A percentile compares a stretch with the other conserved stretches of the same genome.
These are phyloP conservation scores for Cantharis rufa DNA, from an alignment of 2,888 invertebrate species.

Conservation along the genomic window DNA sequence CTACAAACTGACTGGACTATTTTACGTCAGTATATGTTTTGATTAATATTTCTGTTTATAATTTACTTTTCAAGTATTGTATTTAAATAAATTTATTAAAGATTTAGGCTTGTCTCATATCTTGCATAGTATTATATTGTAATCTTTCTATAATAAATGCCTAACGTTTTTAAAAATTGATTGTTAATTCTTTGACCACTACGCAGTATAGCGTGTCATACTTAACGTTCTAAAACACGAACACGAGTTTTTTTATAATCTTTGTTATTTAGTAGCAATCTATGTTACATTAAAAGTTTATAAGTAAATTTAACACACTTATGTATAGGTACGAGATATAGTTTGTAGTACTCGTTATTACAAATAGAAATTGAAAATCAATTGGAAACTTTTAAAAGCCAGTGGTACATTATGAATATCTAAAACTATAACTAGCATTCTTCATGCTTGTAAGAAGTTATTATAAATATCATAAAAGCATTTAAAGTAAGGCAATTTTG, in stretches of 20 bases:
- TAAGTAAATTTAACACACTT: background rate
- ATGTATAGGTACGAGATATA: background rate
- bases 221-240: conserved; percentile 3
- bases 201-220: conserved; percentile 3
- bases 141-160: background rate
- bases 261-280: background rate
- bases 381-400: background rate
- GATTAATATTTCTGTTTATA: no score
- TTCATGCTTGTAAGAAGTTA: background rate
- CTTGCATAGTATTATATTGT: no score
- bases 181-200: background rate
- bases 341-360: background rate
- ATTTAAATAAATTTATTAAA: no score
- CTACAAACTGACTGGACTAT: no score
- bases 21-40: no score
- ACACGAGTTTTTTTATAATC: background rate
- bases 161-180: conserved; percentile 1
- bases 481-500: background rate
- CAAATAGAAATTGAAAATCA: background rate
- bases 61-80: no score
- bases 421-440: background rate
- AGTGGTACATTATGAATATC: background rate
- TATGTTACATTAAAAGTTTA: background rate
- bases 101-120: no score
- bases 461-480: background rate